Evolutionary conservation across 2,113 vertebrate species (phyloP).

Genomic region (Labrus mixtus): DNA sequence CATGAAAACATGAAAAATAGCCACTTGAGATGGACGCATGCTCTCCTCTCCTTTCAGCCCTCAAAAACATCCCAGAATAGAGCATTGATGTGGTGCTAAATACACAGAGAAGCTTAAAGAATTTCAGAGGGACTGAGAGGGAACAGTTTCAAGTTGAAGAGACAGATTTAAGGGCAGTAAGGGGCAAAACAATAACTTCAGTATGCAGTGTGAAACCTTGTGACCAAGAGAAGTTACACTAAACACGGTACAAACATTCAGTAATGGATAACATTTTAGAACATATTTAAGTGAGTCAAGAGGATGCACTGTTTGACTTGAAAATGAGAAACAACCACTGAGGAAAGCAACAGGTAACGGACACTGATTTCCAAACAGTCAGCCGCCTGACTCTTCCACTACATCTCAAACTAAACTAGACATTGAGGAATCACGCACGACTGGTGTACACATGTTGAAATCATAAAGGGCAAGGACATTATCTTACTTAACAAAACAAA

Average conservation of each 20-base stretch:
- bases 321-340: too few relatives aligned
- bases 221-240: background rate
- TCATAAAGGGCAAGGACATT: too few relatives aligned
- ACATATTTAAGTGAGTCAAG: background rate
- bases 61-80: conserved; percentile 71
- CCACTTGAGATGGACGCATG: conserved; percentile 66
- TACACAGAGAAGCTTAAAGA: conserved; percentile 67
- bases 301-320: too few relatives aligned
- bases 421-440: too few relatives aligned
- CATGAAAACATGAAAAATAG: conserved; percentile 90
- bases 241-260: background rate
- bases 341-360: too few relatives aligned
- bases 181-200: conserved; percentile 37
- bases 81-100: conserved; percentile 72
- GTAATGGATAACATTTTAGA: background rate
- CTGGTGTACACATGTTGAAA: too few relatives aligned
- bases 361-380: too few relatives aligned
- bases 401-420: too few relatives aligned
- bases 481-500: too few relatives aligned
- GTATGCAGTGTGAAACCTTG: background rate
- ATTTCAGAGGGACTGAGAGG: conserved; percentile 58
- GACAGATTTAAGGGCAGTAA: conserved; percentile 20
- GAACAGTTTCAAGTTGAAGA: conserved; percentile 36
- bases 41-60: conserved; percentile 39
- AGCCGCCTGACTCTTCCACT: too few relatives aligned